These are phyloP conservation scores for Cyphomyrmex costatus DNA, from an alignment of 1,140 invertebrate genomes.

Conservation along the genomic window DNA sequence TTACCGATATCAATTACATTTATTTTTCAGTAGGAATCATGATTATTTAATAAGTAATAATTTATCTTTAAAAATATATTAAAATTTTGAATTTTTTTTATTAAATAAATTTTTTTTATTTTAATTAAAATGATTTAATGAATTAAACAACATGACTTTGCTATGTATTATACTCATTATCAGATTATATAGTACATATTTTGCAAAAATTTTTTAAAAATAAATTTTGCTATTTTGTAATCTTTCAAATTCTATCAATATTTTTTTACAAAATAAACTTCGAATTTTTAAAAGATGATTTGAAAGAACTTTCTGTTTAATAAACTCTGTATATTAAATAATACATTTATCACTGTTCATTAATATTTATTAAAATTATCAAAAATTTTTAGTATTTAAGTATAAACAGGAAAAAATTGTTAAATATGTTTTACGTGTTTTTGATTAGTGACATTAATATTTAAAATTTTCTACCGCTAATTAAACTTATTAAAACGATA, in stretches of 20 bases:
- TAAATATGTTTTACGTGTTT: neutral
- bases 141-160: neutral
- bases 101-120: slow-evolving; percentile 17
- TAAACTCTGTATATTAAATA: neutral
- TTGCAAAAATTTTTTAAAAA: slow-evolving; percentile 3
- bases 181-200: neutral
- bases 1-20: neutral
- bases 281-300: neutral
- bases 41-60: neutral
- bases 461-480: neutral
- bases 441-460: neutral
- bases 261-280: neutral
- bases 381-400: neutral
- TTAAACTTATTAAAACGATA: neutral
- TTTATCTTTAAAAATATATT: neutral
- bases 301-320: neutral
- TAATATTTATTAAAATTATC: neutral
- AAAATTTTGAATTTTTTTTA: neutral
- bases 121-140: neutral
- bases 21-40: neutral
- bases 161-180: neutral
- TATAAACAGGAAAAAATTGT: neutral
- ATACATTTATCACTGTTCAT: neutral
- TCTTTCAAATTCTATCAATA: neutral
- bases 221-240: neutral